These are phyloP conservation scores for Notamacropus eugenii DNA, from an alignment of 2,797 vertebrate species.

Conservation along the genomic window DNA sequence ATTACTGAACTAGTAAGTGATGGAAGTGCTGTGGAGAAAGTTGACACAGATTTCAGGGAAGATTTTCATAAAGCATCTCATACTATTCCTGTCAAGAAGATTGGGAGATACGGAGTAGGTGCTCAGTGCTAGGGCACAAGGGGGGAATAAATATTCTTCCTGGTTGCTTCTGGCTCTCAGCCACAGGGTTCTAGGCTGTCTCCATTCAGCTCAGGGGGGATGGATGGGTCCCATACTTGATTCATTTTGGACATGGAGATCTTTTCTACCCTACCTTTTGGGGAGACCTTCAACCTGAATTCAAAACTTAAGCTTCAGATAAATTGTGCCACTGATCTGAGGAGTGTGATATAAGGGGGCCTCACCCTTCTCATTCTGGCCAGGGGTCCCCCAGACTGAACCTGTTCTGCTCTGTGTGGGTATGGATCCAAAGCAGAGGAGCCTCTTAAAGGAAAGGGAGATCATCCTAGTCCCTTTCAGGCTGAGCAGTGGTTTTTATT, in stretches of 20 bases:
- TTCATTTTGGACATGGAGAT: neutral
- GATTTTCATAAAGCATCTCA: neutral
- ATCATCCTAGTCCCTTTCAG: neutral
- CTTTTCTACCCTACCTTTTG: neutral
- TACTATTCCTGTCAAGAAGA: too few species aligned
- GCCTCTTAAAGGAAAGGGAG: neutral
- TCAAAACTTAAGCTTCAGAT: neutral
- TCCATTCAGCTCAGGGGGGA: neutral
- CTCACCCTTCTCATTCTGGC: neutral
- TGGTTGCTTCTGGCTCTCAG: neutral
- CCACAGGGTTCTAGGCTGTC: neutral
- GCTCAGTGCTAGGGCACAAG: neutral
- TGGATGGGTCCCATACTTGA: neutral
- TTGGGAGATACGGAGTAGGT: neutral
- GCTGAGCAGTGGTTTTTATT: neutral
- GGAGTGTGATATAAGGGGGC: too few species aligned
- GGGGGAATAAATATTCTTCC: too few species aligned
- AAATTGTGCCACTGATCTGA: neutral
- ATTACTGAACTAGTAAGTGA: neutral
- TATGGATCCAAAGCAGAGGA: neutral
- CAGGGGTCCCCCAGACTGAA: neutral
- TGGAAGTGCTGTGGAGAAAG: too few species aligned
- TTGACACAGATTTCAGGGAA: neutral
- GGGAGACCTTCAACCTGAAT: neutral
- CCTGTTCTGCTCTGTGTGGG: neutral